phyloP scores from a whole-genome alignment of 2,113 vertebrate species.

The Dermatemys mawii region DNA sequence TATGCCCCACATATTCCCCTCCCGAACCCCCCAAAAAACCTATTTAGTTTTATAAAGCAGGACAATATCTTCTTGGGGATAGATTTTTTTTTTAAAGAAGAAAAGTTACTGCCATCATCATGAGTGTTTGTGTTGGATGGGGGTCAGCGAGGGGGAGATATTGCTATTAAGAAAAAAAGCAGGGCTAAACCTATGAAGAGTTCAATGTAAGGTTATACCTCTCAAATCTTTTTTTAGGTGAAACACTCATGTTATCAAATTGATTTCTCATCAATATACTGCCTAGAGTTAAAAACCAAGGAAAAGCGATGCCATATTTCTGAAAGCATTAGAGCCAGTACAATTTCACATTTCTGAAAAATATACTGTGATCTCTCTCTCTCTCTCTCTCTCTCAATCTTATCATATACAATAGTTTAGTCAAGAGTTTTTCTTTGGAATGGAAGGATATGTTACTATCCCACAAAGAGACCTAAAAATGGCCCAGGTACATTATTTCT shows the following conservation, averaged over 20 bases:
- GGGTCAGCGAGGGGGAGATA: neutral
- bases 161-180: conserved; percentile 7
- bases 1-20: neutral
- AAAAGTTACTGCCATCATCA: neutral
- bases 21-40: neutral
- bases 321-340: neutral
- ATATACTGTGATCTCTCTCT: neutral
- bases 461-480: neutral
- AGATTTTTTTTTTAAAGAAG: neutral
- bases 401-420: neutral
- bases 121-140: neutral
- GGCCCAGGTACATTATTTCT: neutral
- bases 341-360: neutral
- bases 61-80: neutral
- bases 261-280: conserved; percentile 39
- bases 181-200: neutral
- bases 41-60: conserved; percentile 35
- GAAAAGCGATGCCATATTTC: conserved; percentile 4
- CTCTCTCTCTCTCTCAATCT: neutral
- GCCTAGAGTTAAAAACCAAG: conserved; percentile 20
- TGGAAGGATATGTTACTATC: conserved; percentile 4
- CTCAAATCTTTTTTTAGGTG: conserved; percentile 21
- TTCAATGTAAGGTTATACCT: conserved; percentile 20
- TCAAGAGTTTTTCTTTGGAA: neutral
- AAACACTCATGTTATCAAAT: neutral